Evolutionary conservation across 64 coral and sea anemone genomes (phyloP), one percentile per base, ranked within the genome.

Genomic region (Acropora yongei): DNA sequence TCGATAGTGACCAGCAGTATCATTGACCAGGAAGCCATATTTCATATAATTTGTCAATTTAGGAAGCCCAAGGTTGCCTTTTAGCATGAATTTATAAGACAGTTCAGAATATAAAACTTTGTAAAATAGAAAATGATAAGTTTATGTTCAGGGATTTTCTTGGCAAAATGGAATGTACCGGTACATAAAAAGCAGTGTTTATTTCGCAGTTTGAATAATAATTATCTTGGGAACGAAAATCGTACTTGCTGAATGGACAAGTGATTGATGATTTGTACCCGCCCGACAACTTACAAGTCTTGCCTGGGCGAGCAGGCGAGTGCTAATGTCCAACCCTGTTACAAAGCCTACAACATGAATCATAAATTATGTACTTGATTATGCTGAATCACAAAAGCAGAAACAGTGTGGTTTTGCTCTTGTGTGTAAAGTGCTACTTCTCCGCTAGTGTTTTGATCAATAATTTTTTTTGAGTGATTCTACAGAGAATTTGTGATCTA

Each of bases 201-300:
- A 30, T 6, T 86, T 86, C 46, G n/a, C 60, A 68, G 68, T 43
- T 86, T 68, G 46, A 30, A 30, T 30, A 86, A 47, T 49, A 86
- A 86, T 86, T 86, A 30, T 86, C 82, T 86, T 86, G 82, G 82
- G 1, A 41, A 69, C 7, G 61, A 86, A 80, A 67, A 68, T 55
- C 51, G 51, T 10, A 55, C 51, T 55, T 10, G 51, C 2, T 0
- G 10, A 55, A 55, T 10, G 51, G 51, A 10, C 2, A 10, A 55
- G 51, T 55, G 51, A 55, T 55, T 10, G 6, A 10, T 55, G 51
- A 55, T 55, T 2, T 55, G 51, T 10, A 10, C 51, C 10, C 51
- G 10, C 51, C 51, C 51, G 51, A 55, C 51, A 55, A 5, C 10
- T 55, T 5, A 5, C 30, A 55, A 30, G 30, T 30, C 30, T 30